Conservation (phyloP, 2,113 vertebrate species). For the Illadopsis cleaveri region DNA sequence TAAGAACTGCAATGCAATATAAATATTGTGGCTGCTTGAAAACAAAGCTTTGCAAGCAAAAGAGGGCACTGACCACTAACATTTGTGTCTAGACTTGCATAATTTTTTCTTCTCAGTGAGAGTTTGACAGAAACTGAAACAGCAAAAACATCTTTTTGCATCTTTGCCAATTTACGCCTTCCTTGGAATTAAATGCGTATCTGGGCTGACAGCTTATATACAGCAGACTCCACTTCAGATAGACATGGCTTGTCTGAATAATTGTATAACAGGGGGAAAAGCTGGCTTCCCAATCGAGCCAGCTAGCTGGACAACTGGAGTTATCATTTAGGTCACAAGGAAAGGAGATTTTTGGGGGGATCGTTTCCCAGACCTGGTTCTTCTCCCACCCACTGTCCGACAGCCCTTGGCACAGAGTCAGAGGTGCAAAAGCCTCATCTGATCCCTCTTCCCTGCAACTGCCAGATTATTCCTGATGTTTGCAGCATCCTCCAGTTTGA, state of each 20-base stretch:
- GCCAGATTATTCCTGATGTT: not conserved
- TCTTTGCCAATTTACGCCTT: constrained; percentile 50
- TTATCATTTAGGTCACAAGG: constrained; percentile 36
- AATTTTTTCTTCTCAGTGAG: not conserved
- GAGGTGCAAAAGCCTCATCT: not conserved
- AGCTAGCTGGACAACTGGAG: constrained; percentile 36
- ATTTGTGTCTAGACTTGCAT: not conserved
- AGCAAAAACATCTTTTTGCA: constrained; percentile 31
- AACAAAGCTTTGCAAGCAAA: constrained; percentile 35
- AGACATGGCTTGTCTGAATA: constrained; percentile 39
- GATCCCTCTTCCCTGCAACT: not conserved
- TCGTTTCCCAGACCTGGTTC: not conserved
- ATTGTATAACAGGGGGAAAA: constrained; percentile 24
- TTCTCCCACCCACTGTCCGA: not conserved
- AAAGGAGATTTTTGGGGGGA: constrained; percentile 24
- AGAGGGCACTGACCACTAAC: constrained; percentile 45
- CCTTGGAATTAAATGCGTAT: constrained; percentile 28
- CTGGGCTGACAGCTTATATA: constrained; percentile 54
- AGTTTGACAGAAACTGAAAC: constrained; percentile 14
- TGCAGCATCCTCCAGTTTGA: not conserved
- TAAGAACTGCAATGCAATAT: not conserved
- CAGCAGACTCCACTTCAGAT: constrained; percentile 44
- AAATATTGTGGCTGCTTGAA: constrained; percentile 35
- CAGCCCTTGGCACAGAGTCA: not conserved
- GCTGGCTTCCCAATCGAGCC: constrained; percentile 44